phyloP scores from a whole-genome alignment of 2,888 invertebrate species.

The Nebria salina region DNA sequence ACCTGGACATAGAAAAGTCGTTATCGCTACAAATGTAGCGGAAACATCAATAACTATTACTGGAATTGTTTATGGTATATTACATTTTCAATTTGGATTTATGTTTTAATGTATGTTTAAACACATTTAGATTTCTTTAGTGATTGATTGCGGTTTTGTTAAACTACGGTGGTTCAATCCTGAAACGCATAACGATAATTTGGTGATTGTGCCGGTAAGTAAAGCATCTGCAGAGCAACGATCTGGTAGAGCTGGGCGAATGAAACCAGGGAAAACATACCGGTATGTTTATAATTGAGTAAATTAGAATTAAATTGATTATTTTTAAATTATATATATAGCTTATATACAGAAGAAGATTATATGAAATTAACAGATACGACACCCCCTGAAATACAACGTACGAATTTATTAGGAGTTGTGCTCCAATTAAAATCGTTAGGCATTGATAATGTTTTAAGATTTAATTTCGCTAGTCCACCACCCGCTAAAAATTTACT shows the following conservation, averaged over 20 bases:
- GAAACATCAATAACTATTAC: slow-evolving; percentile 97
- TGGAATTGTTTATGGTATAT: slow-evolving; percentile 87
- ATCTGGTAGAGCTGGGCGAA: slow-evolving; percentile 91
- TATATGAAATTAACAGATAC: slow-evolving; percentile 74
- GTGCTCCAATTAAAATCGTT: slow-evolving; percentile 92
- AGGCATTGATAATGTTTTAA: slow-evolving; percentile 90
- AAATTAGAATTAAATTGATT: not conserved
- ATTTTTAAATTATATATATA: slow-evolving; percentile 56
- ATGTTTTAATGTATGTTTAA: not conserved
- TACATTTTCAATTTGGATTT: not conserved
- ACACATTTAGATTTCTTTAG: slow-evolving; percentile 63
- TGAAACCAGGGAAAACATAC: slow-evolving; percentile 85
- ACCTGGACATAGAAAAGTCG: slow-evolving; percentile 82
- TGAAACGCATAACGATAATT: slow-evolving; percentile 81
- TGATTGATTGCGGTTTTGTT: slow-evolving; percentile 95
- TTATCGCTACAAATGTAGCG: slow-evolving; percentile 95
- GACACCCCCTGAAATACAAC: slow-evolving; percentile 92
- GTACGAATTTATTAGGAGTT: slow-evolving; percentile 85
- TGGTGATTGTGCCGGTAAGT: slow-evolving; percentile 85
- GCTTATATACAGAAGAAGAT: slow-evolving; percentile 82
- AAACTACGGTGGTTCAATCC: slow-evolving; percentile 92
- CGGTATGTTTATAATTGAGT: slow-evolving; percentile 62
- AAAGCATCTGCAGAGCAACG: slow-evolving; percentile 91
- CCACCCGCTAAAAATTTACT: slow-evolving; percentile 91
- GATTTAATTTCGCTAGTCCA: slow-evolving; percentile 91